phyloP scores from a whole-genome alignment of 2,797 vertebrate genomes.

The Todus mexicanus region DNA sequence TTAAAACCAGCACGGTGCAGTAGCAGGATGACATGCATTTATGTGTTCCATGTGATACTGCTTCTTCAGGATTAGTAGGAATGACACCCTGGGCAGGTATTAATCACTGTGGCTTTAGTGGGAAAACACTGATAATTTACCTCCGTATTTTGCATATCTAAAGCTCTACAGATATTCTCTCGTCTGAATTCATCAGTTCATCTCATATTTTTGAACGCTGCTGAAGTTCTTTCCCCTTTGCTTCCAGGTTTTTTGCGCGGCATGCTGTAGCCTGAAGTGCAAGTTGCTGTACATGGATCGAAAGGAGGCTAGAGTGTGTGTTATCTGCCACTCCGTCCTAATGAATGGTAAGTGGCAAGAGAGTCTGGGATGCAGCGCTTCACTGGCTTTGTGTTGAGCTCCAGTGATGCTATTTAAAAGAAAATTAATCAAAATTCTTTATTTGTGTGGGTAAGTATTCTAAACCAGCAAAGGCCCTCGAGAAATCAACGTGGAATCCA shows the following conservation, averaged over 20 bases:
- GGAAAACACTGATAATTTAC: not conserved
- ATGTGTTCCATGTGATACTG: not conserved
- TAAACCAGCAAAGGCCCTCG: not conserved
- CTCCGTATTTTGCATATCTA: not conserved
- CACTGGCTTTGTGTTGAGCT: not conserved
- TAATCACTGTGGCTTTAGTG: not conserved
- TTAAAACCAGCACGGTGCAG: not conserved
- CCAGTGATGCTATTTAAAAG: not conserved
- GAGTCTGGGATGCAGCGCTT: not conserved
- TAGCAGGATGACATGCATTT: not conserved
- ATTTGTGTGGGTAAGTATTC: not conserved
- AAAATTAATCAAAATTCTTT: not conserved
- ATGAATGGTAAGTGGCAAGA: constrained; percentile 85
- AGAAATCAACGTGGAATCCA: not conserved
- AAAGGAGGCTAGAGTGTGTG: constrained; percentile 95
- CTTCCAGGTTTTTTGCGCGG: constrained; percentile 91
- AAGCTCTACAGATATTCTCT: not conserved
- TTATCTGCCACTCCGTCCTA: constrained; percentile 92
- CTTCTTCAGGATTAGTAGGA: not conserved
- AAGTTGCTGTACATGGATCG: constrained; percentile 93
- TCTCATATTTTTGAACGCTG: not conserved
- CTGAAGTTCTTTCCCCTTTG: constrained; percentile 28
- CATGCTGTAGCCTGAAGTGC: constrained; percentile 94
- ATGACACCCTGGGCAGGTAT: not conserved
- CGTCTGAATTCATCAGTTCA: not conserved